Base-by-base conservation (phyloP, 2,888 invertebrate genomes). In the Chaitophorus viminalis region DNA sequence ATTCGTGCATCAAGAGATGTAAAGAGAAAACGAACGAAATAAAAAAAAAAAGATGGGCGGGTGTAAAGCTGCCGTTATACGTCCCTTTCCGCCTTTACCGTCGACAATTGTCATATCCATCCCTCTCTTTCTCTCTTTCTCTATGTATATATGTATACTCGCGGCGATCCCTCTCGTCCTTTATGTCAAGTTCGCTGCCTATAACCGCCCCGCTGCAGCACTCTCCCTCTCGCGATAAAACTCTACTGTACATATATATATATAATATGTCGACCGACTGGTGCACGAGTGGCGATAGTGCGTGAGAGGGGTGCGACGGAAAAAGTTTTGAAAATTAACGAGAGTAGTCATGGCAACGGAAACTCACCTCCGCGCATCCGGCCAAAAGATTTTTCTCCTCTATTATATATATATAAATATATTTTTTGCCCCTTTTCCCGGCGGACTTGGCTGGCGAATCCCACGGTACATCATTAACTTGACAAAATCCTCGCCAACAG, bases 381-480 rank as follows among this genome's bases (percentile, higher is more conserved):
- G 75, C 25, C 29, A 31, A 87, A 72, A 72, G 81, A 87, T 75
- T 74, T 81, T 87, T 74, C 81, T 87, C 52, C 75, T 84, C 75
- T 39, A 31, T 84, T 85, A 68, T 79, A 11, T 46, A 14, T 46
- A 46, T 11, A 14, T 46, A 46, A 14, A 46, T 46, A 46, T 14
- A 14, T 17, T 78, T 60, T 46, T 60, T 31, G 33, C 76, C 74
- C 74, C 39, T 54, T 74, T 79, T 75, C 86, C 78, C 86, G 78
- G 54, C 31, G 54, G 87, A 74, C 74, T 81, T 46, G 72, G 72
- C 70, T 25, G 8, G n/a, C 81, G 79, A 87, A 75, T 87, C 87
- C 87, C 87, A 65, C 74, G 87, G 87, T 25, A 87, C 87, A 87
- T 87, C 87, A 87, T 87, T 87, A 87, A 87, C 87, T 87, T 87